Percentiles rank a stretch among this genome's conserved stretches.
These are phyloP conservation scores for Eudemis profundana DNA, from an alignment of 2,888 invertebrate genomes.

Conservation along the genomic window DNA sequence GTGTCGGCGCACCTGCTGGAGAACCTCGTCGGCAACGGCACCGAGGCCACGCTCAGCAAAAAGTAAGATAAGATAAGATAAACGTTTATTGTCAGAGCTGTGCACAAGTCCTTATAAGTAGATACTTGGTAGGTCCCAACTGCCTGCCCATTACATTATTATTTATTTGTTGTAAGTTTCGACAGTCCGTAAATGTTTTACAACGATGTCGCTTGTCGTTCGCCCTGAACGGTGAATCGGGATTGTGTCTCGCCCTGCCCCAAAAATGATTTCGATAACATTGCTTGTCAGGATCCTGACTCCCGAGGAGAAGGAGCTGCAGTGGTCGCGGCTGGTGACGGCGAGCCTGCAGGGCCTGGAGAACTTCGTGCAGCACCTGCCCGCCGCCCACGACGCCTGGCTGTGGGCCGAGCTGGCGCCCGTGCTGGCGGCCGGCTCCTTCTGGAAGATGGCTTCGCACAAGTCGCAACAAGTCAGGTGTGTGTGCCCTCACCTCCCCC, in stretches of 20 bases:
- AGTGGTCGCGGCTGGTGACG: constrained; percentile 51
- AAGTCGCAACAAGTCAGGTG: constrained; percentile 67
- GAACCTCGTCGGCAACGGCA: constrained; percentile 70
- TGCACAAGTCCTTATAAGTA: no score
- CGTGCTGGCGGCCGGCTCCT: constrained; percentile 86
- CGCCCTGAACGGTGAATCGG: no score
- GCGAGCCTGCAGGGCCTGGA: constrained; percentile 62
- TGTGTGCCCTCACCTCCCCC: no score
- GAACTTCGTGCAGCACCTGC: constrained; percentile 53
- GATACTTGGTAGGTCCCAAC: no score
- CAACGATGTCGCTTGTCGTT: no score
- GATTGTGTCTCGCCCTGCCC: no score
- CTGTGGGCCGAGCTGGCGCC: constrained; percentile 79
- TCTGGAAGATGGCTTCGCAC: constrained; percentile 90
- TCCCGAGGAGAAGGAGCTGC: constrained; percentile 57
- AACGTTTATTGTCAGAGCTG: no score
- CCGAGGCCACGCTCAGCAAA: constrained; percentile 58
- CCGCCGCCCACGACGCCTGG: constrained; percentile 81
- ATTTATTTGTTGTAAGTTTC: no score
- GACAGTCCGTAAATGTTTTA: no score
- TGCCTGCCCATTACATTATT: no score
- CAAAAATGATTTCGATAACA: no score
- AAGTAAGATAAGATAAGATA: constrained; percentile 63
- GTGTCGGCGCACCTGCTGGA: constrained; percentile 90
- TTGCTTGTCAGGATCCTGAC: constrained; percentile 62